Base-by-base conservation (phyloP, 2,888 invertebrate genomes). In the Brachypterus glaber region DNA sequence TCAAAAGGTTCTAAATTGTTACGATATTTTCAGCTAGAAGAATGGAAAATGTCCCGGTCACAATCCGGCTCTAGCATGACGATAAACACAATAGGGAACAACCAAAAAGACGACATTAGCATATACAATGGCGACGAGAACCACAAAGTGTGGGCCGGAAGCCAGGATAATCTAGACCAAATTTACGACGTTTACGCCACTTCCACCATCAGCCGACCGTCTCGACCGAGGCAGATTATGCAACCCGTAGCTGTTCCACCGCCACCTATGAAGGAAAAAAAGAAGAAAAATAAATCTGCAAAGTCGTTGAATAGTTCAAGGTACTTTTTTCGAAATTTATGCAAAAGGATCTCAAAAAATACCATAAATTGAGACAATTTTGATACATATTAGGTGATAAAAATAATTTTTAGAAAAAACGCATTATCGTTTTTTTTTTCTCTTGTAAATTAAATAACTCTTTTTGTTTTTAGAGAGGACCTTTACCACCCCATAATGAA, bases 91-190 rank as follows among this genome's bases (percentile, higher is more conserved):
- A 62, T 73, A 33, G 71, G 70, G 2, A 67, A 72, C 35, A 63
- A 11, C 4, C 21, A 21, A 21, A 80, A 82, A 41, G 88, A 88
- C 50, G 86, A 89, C 50, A 72, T 84, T 14, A 88, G 88, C 45
- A 78, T 81, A 39, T 90, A 83, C 64, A 90, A 90, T 57, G 90
- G 89, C 0, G 88, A 91, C 57, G 90, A 90, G 64, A 92, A 92
- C 62, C 91, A 92, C 63, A 92, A 92, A 64, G 58, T 92, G 26
- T 92, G 92, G 91, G 84, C 85, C 2, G 86, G 87, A 5, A 78
- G 79, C 16, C 74, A 78, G 17, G 85, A 86, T 59, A 77, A 83
- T 39, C 70, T 85, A 18, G 82, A 82, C 45, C 78, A 70, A 14
- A 69, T 75, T 42, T 86, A 86, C 55, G 86, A 87, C 48, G 73